These are phyloP conservation scores for Clarias batrachus DNA, from an alignment of 2,113 vertebrate species.

Conservation along the genomic window DNA sequence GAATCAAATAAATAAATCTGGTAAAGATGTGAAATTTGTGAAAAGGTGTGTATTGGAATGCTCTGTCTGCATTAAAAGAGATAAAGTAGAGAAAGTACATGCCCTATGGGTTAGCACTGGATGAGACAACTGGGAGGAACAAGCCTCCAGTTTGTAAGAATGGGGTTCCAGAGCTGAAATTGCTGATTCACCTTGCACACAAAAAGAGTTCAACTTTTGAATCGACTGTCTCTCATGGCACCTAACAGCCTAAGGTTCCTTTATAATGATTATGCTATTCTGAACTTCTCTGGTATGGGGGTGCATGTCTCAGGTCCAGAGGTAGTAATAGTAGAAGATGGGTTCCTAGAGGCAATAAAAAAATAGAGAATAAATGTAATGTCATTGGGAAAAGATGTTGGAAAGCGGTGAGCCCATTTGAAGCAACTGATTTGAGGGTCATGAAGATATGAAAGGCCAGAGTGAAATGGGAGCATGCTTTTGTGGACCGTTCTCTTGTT, in stretches of 20 bases:
- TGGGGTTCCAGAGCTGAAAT: constrained; percentile 10
- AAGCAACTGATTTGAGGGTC: constrained; percentile 31
- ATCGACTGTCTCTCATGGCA: constrained; percentile 15
- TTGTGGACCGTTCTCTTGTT: neutral
- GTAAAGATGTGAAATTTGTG: neutral
- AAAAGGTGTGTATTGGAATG: neutral
- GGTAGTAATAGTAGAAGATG: constrained; percentile 13
- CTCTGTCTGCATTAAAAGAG: constrained; percentile 7
- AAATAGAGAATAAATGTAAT: constrained; percentile 25
- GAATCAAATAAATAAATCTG: neutral
- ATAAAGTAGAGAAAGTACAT: neutral
- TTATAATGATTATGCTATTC: constrained; percentile 37
- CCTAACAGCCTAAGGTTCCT: constrained; percentile 21
- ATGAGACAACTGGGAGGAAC: neutral
- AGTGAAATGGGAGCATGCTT: constrained; percentile 3
- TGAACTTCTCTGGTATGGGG: constrained; percentile 7
- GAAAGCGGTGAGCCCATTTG: constrained; percentile 6
- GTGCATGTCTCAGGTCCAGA: neutral
- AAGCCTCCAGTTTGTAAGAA: constrained; percentile 22
- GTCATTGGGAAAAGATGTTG: constrained; percentile 14
- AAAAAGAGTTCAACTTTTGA: constrained; percentile 24
- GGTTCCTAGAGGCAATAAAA: constrained; percentile 10
- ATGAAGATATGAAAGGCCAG: constrained; percentile 19
- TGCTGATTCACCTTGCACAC: constrained; percentile 16
- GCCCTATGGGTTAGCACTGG: neutral